These are phyloP conservation scores for Ips typographus DNA, from an alignment of 1,140 invertebrate species.

Conservation along the genomic window DNA sequence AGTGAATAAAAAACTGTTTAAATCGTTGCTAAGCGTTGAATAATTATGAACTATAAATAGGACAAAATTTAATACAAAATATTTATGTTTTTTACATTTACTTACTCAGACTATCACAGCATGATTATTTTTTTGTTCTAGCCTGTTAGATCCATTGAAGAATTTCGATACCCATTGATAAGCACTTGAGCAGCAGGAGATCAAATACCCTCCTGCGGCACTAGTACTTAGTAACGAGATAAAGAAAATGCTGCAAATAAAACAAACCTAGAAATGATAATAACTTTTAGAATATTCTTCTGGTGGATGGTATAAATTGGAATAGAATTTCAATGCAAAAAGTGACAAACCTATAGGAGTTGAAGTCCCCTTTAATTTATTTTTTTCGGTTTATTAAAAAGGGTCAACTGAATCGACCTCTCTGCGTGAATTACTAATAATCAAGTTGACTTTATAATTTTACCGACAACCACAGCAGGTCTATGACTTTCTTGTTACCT, in stretches of 20 bases:
- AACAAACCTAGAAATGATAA: neutral
- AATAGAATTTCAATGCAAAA: no score
- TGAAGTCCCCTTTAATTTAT: neutral
- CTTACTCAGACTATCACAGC: no score
- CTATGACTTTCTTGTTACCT: no score
- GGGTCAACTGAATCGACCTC: constrained; percentile 16
- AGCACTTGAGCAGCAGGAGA: constrained; percentile 88
- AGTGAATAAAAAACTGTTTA: no score
- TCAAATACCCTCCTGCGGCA: constrained; percentile 79
- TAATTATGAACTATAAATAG: no score
- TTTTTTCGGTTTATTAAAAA: constrained; percentile 5
- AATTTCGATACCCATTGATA: constrained; percentile 69
- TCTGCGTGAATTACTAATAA: neutral
- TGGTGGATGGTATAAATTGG: no score
- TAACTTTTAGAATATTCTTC: no score
- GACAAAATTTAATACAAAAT: neutral
- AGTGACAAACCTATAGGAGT: no score
- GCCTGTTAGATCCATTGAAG: neutral
- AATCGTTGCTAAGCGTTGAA: no score
- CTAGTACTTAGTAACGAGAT: constrained; percentile 85
- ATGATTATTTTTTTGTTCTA: no score
- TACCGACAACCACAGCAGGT: neutral
- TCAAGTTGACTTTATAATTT: neutral
- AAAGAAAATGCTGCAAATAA: neutral
- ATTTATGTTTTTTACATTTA: neutral